These are phyloP conservation scores for Pristionchus exspectatus DNA, from an alignment of 2,888 invertebrate genomes.

Conservation along the genomic window DNA sequence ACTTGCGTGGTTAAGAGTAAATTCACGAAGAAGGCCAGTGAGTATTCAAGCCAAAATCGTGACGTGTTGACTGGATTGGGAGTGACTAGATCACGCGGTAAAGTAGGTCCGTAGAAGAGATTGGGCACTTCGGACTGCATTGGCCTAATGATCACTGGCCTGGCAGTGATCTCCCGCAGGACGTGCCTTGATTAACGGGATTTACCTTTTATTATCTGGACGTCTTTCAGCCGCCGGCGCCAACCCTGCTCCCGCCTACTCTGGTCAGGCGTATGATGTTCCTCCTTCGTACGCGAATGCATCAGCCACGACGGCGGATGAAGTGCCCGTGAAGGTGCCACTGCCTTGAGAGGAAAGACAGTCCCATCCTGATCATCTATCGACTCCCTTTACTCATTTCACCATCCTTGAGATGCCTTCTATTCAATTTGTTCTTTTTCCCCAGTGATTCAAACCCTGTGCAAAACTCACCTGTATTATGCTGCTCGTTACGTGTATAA, in stretches of 20 bases:
- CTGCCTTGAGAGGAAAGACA: neutral
- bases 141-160: no score
- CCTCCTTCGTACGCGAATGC: slow-evolving; percentile 19
- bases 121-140: no score
- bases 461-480: neutral
- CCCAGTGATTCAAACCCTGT: neutral
- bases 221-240: neutral
- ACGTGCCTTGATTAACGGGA: no score
- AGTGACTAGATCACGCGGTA: no score
- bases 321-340: slow-evolving; percentile 44
- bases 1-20: no score
- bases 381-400: neutral
- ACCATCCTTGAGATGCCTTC: neutral
- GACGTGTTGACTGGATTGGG: no score
- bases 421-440: no score
- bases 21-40: no score
- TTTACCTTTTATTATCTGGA: no score
- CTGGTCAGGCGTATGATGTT: neutral
- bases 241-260: slow-evolving; percentile 12
- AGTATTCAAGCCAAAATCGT: no score
- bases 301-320: slow-evolving; percentile 3
- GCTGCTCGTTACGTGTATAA: neutral
- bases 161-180: no score
- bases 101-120: no score
- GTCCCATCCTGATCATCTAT: neutral